A percentile compares a stretch with the other conserved stretches of the same genome.
phyloP scores from a whole-genome alignment of 1,140 invertebrate species.

The Heterodera schachtii region DNA sequence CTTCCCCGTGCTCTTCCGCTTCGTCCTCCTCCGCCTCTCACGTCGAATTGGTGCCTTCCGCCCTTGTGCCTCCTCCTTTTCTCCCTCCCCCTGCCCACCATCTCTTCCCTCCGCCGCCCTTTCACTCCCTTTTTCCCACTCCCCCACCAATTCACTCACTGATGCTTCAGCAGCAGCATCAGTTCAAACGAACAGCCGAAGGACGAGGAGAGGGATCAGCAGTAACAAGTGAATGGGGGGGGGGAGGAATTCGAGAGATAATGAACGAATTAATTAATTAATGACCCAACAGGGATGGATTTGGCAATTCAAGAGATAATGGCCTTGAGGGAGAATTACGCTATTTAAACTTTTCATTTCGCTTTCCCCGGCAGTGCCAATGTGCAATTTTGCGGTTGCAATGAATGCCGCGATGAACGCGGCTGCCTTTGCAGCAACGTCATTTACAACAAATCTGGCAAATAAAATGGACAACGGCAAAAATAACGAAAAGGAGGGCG shows the following conservation, averaged over 20 bases:
- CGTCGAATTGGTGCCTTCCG: not conserved
- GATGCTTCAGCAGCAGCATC: not conserved
- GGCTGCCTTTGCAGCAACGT: slow-evolving; percentile 15
- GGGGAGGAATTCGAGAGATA: too few relatives aligned
- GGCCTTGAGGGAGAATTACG: too few relatives aligned
- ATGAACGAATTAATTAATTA: too few relatives aligned
- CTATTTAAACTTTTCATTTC: too few relatives aligned
- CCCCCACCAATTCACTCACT: not conserved
- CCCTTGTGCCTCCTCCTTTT: not conserved
- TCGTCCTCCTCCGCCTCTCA: not conserved
- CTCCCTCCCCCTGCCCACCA: slow-evolving; percentile 17
- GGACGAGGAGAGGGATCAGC: not conserved
- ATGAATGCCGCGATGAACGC: slow-evolving; percentile 30
- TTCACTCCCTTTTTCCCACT: not conserved
- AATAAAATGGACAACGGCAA: not conserved
- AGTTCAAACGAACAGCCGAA: not conserved
- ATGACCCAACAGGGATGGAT: too few relatives aligned
- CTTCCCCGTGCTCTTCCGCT: not conserved
- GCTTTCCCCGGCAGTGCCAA: not conserved
- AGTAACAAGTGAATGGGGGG: not conserved
- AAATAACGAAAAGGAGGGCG: too few relatives aligned
- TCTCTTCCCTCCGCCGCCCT: slow-evolving; percentile 7
- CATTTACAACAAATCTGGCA: not conserved
- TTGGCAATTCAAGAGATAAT: too few relatives aligned
- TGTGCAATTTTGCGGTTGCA: slow-evolving; percentile 2